phyloP scores from a whole-genome alignment of 2,888 invertebrate genomes.

The Vanessa cardui region DNA sequence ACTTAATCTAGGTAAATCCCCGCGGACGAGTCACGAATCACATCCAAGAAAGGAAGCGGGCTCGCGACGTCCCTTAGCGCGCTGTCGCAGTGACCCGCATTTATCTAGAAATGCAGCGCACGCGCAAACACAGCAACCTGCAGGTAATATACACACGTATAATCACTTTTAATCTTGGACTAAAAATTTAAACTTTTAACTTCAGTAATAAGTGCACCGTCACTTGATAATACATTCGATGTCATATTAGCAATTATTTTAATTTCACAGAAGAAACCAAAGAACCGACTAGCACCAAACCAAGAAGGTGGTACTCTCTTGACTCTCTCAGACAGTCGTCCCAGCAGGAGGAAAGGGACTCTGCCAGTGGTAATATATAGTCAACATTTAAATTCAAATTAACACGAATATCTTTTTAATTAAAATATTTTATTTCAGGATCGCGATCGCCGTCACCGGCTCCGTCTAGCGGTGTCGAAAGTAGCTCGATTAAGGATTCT shows the following conservation, averaged over 20 bases:
- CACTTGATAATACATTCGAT: background rate
- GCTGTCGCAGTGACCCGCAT: slow-evolving; percentile 76
- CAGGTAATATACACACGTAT: slow-evolving; percentile 22
- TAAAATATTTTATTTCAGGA: slow-evolving; percentile 53
- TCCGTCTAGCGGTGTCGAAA: slow-evolving; percentile 94
- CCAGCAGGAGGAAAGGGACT: slow-evolving; percentile 73
- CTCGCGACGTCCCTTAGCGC: slow-evolving; percentile 64
- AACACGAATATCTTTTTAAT: background rate
- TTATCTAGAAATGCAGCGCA: slow-evolving; percentile 52
- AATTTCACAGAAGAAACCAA: slow-evolving; percentile 64
- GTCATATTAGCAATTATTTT: background rate
- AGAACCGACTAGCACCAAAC: slow-evolving; percentile 55
- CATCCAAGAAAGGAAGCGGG: slow-evolving; percentile 65
- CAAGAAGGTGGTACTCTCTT: slow-evolving; percentile 75
- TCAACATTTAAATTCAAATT: background rate
- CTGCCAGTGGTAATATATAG: slow-evolving; percentile 66
- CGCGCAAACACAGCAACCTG: slow-evolving; percentile 9
- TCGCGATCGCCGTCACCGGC: slow-evolving; percentile 94
- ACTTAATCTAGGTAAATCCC: slow-evolving; percentile 65
- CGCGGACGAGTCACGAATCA: slow-evolving; percentile 60
- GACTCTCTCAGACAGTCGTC: slow-evolving; percentile 71
- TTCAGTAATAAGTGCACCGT: too few relatives aligned
- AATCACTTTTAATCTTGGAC: background rate
- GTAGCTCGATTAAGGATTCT: slow-evolving; percentile 88
- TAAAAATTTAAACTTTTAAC: too few relatives aligned